Evolutionary conservation across 2,888 invertebrate species (phyloP).

Genomic region (Patella pellucida): DNA sequence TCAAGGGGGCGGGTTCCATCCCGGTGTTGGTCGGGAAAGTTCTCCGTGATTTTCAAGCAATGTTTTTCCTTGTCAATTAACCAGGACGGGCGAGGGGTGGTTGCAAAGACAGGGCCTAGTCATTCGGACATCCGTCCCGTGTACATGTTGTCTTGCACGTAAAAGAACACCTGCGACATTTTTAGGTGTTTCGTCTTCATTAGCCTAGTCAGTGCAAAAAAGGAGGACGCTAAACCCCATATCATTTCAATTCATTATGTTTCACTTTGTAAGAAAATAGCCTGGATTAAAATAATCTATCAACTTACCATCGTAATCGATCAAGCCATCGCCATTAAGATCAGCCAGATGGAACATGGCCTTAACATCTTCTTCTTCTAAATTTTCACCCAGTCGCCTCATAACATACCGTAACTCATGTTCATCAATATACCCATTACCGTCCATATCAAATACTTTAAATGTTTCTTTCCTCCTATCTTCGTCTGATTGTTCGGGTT

Average conservation of each 20-base stretch:
- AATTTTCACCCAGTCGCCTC: slow-evolving; percentile 65
- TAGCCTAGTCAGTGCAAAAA: no score
- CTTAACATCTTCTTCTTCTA: slow-evolving; percentile 65
- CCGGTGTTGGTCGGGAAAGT: no score
- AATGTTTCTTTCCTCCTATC: not conserved
- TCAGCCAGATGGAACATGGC: slow-evolving; percentile 69
- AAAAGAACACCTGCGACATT: not conserved
- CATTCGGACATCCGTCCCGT: no score
- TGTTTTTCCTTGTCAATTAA: no score
- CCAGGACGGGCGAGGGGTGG: no score
- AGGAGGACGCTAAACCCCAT: no score
- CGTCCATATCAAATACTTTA: slow-evolving; percentile 61
- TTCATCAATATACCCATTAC: slow-evolving; percentile 63
- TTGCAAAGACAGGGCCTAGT: no score
- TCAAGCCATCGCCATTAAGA: slow-evolving; percentile 67
- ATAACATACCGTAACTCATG: slow-evolving; percentile 67
- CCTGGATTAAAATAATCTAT: not conserved
- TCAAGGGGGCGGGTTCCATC: no score
- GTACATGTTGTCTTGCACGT: no score
- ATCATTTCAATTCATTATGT: not conserved
- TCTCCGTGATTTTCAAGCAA: no score
- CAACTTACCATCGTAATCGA: slow-evolving; percentile 66
- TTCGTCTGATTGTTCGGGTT: not conserved
- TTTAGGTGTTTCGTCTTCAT: not conserved
- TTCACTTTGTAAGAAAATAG: not conserved